These are phyloP conservation scores for Neria commutata DNA, from an alignment of 2,888 invertebrate genomes.

Conservation along the genomic window DNA sequence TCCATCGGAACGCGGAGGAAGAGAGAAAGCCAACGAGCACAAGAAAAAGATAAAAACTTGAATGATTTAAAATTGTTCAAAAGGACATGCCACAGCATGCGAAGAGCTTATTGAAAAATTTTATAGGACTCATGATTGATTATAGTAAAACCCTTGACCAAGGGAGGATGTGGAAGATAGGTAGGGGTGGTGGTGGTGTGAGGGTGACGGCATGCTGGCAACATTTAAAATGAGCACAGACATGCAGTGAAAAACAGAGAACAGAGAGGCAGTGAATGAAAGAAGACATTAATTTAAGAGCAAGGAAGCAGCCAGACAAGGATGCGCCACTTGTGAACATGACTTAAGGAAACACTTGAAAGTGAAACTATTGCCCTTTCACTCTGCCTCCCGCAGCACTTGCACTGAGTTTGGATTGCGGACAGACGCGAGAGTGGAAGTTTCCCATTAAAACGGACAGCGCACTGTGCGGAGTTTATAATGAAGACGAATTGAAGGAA, in stretches of 20 bases:
- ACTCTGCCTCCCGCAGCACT: not conserved
- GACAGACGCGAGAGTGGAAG: slow-evolving; percentile 13
- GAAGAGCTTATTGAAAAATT: slow-evolving; percentile 18
- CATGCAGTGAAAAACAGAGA: slow-evolving; percentile 5
- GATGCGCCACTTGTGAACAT: not conserved
- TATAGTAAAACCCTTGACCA: slow-evolving; percentile 9
- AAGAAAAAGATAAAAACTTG: slow-evolving; percentile 1
- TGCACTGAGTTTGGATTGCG: not conserved
- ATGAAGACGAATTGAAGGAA: slow-evolving; percentile 27
- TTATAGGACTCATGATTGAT: slow-evolving; percentile 26
- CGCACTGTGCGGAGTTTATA: slow-evolving; percentile 18
- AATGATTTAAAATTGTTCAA: slow-evolving; percentile 20
- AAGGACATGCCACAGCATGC: slow-evolving; percentile 14
- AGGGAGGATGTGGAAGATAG: not conserved
- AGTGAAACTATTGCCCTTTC: no score
- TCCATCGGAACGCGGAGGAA: no score
- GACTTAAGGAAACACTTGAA: not conserved
- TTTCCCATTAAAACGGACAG: slow-evolving; percentile 24
- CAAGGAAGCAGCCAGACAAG: not conserved
- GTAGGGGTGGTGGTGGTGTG: not conserved
- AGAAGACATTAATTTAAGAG: not conserved
- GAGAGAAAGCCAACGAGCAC: not conserved
- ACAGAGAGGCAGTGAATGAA: not conserved
- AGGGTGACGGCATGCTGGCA: not conserved
- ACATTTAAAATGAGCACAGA: not conserved